Conservation (phyloP, 2,113 vertebrate species). For the Ammodytes marinus region DNA sequence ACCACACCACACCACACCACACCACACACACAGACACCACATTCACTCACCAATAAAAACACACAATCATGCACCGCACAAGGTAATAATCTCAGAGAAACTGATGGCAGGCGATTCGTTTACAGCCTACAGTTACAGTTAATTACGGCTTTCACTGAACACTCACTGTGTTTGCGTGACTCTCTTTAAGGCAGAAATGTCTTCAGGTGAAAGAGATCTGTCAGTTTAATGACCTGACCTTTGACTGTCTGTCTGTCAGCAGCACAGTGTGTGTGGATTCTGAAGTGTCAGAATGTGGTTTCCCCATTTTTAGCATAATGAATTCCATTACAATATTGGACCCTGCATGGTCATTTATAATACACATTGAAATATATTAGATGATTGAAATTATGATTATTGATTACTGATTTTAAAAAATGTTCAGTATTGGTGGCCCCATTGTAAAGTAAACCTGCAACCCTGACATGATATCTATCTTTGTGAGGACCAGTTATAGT, state of each 20-base stretch:
- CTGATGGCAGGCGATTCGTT: not conserved
- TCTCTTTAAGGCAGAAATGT: not conserved
- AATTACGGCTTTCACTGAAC: not conserved
- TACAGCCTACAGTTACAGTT: not conserved
- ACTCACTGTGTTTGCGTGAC: not conserved
- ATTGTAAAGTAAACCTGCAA: not conserved
- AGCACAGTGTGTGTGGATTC: not conserved
- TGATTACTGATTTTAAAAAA: not conserved
- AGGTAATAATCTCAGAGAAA: not conserved
- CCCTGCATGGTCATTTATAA: not conserved
- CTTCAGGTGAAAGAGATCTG: not conserved
- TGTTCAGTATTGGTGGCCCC: not conserved
- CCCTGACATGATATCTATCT: not conserved
- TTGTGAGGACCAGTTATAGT: not conserved
- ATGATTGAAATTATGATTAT: not conserved
- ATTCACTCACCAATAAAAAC: not conserved
- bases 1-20: no score
- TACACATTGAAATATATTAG: not conserved
- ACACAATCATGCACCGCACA: no score
- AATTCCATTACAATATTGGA: not conserved
- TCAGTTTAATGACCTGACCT: constrained; percentile 5
- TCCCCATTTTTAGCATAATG: not conserved
- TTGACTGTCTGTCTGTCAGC: constrained; percentile 1
- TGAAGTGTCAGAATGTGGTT: not conserved
- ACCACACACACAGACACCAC: no score